A percentile compares a stretch with the other conserved stretches of the same genome.
phyloP scores from a whole-genome alignment of 2,797 vertebrate species.

The Toxotes lorentzi region DNA sequence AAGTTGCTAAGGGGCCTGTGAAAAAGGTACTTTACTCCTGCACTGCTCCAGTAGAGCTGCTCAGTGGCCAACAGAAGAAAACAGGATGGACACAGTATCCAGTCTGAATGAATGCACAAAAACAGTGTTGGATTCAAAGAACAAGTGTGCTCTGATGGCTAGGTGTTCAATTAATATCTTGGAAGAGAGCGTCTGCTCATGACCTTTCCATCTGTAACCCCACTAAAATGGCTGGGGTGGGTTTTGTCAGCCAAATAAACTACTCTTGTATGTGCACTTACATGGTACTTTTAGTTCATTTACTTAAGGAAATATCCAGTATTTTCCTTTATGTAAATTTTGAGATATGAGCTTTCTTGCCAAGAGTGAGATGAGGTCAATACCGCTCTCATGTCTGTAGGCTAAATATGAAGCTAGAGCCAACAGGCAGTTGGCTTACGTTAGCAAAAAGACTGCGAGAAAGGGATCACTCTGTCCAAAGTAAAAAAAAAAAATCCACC shows the following conservation, averaged over 20 bases:
- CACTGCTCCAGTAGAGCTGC: not conserved
- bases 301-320: too few species aligned
- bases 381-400: not conserved
- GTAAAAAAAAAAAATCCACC: not conserved
- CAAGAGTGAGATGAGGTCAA: not conserved
- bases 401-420: not conserved
- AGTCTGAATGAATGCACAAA: not conserved
- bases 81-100: not conserved
- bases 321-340: not conserved
- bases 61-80: not conserved
- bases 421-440: not conserved
- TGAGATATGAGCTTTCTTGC: not conserved
- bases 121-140: not conserved
- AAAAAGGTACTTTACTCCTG: not conserved
- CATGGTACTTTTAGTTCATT: too few species aligned
- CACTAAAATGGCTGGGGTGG: not conserved
- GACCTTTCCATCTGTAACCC: not conserved
- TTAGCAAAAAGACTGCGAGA: not conserved
- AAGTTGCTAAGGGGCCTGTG: not conserved
- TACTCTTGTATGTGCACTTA: too few species aligned
- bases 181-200: not conserved
- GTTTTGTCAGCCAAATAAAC: too few species aligned
- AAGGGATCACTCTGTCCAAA: not conserved
- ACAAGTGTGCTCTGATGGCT: constrained; percentile 3
- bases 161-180: not conserved